Conservation (phyloP, 2,797 vertebrate species). For the Momotus momota region DNA sequence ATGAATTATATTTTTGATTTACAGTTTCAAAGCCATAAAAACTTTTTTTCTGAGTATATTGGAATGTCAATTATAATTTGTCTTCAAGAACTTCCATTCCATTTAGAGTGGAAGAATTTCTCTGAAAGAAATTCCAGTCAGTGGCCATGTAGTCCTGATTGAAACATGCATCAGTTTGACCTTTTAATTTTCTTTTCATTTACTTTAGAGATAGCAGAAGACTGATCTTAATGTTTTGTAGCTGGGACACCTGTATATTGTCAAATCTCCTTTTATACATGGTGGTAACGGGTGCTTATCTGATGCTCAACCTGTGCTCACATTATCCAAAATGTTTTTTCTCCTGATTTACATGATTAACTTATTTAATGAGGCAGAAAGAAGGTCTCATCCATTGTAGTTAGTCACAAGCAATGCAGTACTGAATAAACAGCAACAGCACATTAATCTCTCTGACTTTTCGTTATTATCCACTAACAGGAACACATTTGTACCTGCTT, state of each 20-base stretch:
- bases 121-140: slow-evolving; percentile 15
- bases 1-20: background rate
- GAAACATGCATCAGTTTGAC: background rate
- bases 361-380: slow-evolving; percentile 83
- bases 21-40: background rate
- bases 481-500: slow-evolving; percentile 75
- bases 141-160: slow-evolving; percentile 28
- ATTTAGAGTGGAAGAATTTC: background rate
- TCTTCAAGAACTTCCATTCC: background rate
- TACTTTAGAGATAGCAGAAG: slow-evolving; percentile 44
- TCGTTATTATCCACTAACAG: slow-evolving; percentile 70
- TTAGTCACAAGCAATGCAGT: slow-evolving; percentile 71
- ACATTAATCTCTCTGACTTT: slow-evolving; percentile 78
- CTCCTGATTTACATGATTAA: slow-evolving; percentile 81
- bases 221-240: slow-evolving; percentile 44
- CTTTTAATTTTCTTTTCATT: slow-evolving; percentile 68
- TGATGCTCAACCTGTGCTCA: slow-evolving; percentile 40
- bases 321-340: slow-evolving; percentile 61
- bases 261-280: slow-evolving; percentile 55
- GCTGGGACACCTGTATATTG: slow-evolving; percentile 41
- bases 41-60: background rate
- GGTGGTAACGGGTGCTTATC: slow-evolving; percentile 43
- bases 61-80: background rate
- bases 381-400: slow-evolving; percentile 69
- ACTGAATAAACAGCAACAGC: slow-evolving; percentile 75